A percentile compares a stretch with the other conserved stretches of the same genome.
Evolutionary conservation across 2,888 invertebrate genomes (phyloP).

Genomic region (Cenopis cana): DNA sequence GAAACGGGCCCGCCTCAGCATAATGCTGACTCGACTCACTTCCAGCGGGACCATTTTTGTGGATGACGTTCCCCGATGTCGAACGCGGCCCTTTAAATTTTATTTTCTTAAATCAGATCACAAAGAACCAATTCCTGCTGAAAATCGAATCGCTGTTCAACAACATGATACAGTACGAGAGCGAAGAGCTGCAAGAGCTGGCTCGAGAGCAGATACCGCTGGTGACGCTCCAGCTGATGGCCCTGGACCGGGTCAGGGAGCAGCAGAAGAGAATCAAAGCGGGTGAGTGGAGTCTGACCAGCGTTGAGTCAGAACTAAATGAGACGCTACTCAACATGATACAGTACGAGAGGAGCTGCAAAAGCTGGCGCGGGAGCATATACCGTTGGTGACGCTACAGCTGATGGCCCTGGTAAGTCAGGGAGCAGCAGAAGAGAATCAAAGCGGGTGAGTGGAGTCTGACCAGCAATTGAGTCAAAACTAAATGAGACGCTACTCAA

Average conservation of each 20-base stretch:
- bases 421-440: constrained; percentile 86
- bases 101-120: constrained; percentile 65
- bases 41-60: too few relatives aligned
- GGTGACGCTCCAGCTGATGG: constrained; percentile 86
- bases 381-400: constrained; percentile 89
- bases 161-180: constrained; percentile 88
- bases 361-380: constrained; percentile 82
- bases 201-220: constrained; percentile 89
- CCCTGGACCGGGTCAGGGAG: constrained; percentile 85
- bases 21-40: too few relatives aligned
- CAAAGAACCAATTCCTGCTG: constrained; percentile 68
- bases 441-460: constrained; percentile 72
- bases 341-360: constrained; percentile 69
- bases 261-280: constrained; percentile 86
- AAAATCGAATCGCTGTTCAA: constrained; percentile 79
- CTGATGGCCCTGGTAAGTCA: constrained; percentile 86
- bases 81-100: too few relatives aligned
- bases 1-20: too few relatives aligned
- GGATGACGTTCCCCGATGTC: too few relatives aligned
- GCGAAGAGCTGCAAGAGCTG: constrained; percentile 86
- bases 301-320: too few relatives aligned
- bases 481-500: too few relatives aligned
- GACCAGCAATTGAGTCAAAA: too few relatives aligned
- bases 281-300: constrained; percentile 70
- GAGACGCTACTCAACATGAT: too few relatives aligned